A percentile compares a stretch with the other conserved stretches of the same genome.
Evolutionary conservation across 2,888 invertebrate species (phyloP).

Genomic region (Hyposoter didymator): DNA sequence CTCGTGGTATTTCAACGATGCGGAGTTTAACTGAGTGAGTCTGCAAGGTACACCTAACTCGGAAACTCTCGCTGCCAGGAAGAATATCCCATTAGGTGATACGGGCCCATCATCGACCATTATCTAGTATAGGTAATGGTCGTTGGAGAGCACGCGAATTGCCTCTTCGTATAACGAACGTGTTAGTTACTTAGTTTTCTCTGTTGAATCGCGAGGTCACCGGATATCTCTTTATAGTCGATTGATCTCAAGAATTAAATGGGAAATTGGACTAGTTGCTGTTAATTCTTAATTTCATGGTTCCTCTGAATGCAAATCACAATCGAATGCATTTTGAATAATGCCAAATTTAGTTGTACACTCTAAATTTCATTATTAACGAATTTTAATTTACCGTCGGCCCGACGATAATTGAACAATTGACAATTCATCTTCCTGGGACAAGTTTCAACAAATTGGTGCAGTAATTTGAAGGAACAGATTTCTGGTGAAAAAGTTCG

Average conservation of each 20-base stretch:
- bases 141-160: slow-evolving; percentile 75
- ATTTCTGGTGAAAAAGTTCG: background rate
- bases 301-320: background rate
- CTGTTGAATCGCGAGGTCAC: background rate
- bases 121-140: slow-evolving; percentile 31
- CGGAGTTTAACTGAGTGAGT: slow-evolving; percentile 8
- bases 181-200: slow-evolving; percentile 11
- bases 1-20: slow-evolving; percentile 29
- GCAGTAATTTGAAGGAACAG: background rate
- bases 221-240: background rate
- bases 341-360: background rate
- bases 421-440: background rate
- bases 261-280: background rate
- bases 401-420: background rate
- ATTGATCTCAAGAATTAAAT: slow-evolving; percentile 8
- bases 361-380: background rate
- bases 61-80: slow-evolving; percentile 39
- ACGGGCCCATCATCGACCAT: slow-evolving; percentile 23
- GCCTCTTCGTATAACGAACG: slow-evolving; percentile 29
- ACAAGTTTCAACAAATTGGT: background rate
- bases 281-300: background rate
- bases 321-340: background rate
- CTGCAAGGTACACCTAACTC: slow-evolving; percentile 43
- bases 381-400: background rate
- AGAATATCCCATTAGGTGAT: slow-evolving; percentile 62